These are phyloP conservation scores for Belgica antarctica DNA, from an alignment of 2,888 invertebrate species.

Conservation along the genomic window DNA sequence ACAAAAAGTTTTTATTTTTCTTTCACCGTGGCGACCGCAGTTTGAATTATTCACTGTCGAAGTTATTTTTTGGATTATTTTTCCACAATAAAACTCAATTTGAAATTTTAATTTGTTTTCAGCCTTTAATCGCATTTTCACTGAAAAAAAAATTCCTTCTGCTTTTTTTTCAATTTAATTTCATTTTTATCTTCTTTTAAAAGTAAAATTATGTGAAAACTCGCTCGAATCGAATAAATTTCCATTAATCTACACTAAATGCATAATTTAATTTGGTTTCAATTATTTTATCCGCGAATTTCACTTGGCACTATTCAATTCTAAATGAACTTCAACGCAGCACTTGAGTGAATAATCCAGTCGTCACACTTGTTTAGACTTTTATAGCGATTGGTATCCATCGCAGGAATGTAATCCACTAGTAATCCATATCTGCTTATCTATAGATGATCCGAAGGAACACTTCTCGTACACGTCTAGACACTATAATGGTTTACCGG, in stretches of 20 bases:
- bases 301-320: constrained; percentile 4
- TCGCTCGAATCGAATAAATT: constrained; percentile 18
- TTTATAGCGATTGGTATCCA: constrained; percentile 27
- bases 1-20: constrained; percentile 1
- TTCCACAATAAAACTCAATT: constrained; percentile 22
- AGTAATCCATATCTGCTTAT: constrained; percentile 25
- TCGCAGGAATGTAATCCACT: constrained; percentile 14
- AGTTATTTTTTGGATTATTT: constrained; percentile 3
- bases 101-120: constrained; percentile 26
- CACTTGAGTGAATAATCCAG: constrained; percentile 33
- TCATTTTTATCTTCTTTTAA: constrained; percentile 19
- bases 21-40: background rate
- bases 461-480: background rate
- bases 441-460: background rate
- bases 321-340: background rate
- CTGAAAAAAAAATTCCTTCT: background rate
- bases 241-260: constrained; percentile 25
- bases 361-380: constrained; percentile 8
- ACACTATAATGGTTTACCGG: constrained; percentile 31
- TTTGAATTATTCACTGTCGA: background rate
- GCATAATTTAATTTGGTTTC: constrained; percentile 11
- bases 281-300: background rate
- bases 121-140: constrained; percentile 24
- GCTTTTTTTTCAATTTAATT: background rate
- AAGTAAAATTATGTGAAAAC: constrained; percentile 9